Conservation (phyloP, 2,113 vertebrate species). For the Pithys albifrons region DNA sequence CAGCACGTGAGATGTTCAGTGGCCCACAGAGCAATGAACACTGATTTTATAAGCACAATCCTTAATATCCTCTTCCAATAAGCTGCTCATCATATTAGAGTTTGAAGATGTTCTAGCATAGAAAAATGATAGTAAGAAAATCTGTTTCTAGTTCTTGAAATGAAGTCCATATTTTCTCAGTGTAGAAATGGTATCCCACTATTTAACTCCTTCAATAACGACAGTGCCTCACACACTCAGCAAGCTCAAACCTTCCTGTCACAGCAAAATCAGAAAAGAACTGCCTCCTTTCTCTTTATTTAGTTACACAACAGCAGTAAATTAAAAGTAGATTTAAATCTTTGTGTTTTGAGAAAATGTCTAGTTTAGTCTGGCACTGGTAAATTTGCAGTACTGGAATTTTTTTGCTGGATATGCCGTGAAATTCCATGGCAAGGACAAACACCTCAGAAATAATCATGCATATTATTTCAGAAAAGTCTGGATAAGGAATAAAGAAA, state of each 20-base stretch:
- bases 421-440: neutral
- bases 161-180: neutral
- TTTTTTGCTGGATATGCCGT: neutral
- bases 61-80: neutral
- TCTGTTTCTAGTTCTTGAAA: neutral
- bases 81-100: neutral
- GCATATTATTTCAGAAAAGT: neutral
- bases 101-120: neutral
- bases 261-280: neutral
- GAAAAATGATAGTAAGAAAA: neutral
- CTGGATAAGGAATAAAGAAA: neutral
- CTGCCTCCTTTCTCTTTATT: neutral
- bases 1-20: neutral
- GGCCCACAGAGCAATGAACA: neutral
- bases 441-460: neutral
- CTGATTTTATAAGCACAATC: neutral
- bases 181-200: neutral
- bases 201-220: neutral
- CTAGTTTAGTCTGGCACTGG: neutral
- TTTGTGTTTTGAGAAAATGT: neutral
- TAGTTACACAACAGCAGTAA: neutral
- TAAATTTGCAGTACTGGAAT: neutral
- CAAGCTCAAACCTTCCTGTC: neutral
- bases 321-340: neutral
- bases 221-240: neutral